Conservation (phyloP, 2,888 invertebrate genomes). For the Mesorhabditis sp. region DNA sequence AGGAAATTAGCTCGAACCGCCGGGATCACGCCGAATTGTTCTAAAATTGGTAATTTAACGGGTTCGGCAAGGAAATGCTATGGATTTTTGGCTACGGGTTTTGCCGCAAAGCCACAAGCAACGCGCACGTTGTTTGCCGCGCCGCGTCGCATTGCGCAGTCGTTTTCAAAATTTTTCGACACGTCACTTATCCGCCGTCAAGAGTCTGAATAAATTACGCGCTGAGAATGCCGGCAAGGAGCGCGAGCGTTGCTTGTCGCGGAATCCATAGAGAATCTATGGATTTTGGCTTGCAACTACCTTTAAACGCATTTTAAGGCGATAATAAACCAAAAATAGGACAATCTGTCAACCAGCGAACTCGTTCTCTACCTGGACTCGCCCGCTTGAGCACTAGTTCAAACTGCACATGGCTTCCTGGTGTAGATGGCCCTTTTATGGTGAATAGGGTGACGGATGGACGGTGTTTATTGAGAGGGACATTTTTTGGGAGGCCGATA, state of each 20-base stretch:
- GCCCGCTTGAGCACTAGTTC: conserved; percentile 59
- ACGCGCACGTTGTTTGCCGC: conserved; percentile 14
- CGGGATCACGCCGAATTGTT: conserved; percentile 46
- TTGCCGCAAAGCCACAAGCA: neutral
- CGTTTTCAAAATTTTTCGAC: neutral
- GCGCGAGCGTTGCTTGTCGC: neutral
- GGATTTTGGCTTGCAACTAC: neutral
- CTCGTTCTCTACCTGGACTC: conserved; percentile 29
- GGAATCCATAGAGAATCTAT: neutral
- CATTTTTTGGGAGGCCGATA: conserved; percentile 65
- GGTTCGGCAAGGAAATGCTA: neutral
- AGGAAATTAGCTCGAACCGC: conserved; percentile 60
- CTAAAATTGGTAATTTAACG: conserved; percentile 17
- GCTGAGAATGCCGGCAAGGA: neutral
- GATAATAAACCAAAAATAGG: too few species aligned
- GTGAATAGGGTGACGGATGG: conserved; percentile 79
- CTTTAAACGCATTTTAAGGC: too few species aligned
- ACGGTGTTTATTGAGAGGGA: conserved; percentile 64
- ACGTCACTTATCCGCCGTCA: neutral
- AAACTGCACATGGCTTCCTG: conserved; percentile 59
- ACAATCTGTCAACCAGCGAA: too few species aligned
- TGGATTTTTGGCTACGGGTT: neutral
- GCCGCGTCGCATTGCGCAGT: too few species aligned
- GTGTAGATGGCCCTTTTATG: conserved; percentile 57
- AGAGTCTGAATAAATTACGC: neutral